Evolutionary conservation across 2,888 invertebrate genomes (phyloP).

Genomic region (Acleris emargana): DNA sequence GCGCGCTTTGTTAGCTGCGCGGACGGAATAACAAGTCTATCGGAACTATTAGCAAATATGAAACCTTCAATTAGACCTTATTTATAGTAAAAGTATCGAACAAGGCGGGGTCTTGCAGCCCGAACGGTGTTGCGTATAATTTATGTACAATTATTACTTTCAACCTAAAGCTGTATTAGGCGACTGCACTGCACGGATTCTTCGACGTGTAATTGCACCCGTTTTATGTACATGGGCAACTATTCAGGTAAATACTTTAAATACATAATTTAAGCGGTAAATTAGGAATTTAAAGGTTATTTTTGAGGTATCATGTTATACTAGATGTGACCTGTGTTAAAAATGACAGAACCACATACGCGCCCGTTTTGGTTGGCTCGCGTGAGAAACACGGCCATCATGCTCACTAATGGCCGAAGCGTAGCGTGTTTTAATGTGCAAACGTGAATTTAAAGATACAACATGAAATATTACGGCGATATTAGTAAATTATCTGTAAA

Average conservation of each 20-base stretch:
- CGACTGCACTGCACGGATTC: slow-evolving; percentile 44
- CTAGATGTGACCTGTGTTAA: slow-evolving; percentile 39
- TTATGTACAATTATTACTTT: slow-evolving; percentile 50
- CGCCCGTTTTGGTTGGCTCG: slow-evolving; percentile 49
- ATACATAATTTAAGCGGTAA: too few relatives aligned
- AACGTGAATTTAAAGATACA: slow-evolving; percentile 61
- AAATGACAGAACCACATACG: slow-evolving; percentile 40
- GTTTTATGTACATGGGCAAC: slow-evolving; percentile 33
- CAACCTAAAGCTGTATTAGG: slow-evolving; percentile 50
- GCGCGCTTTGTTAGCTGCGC: slow-evolving; percentile 76
- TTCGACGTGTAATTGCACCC: slow-evolving; percentile 41
- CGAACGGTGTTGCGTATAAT: slow-evolving; percentile 45
- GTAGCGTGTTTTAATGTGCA: slow-evolving; percentile 63
- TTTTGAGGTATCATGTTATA: too few relatives aligned
- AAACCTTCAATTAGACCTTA: slow-evolving; percentile 64
- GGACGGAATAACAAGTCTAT: slow-evolving; percentile 74
- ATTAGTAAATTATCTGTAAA: slow-evolving; percentile 61
- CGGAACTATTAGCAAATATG: slow-evolving; percentile 73
- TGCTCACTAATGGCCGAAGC: slow-evolving; percentile 48
- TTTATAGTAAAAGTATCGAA: slow-evolving; percentile 49
- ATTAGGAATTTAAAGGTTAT: too few relatives aligned
- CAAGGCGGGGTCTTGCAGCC: slow-evolving; percentile 32
- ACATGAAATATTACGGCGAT: slow-evolving; percentile 56
- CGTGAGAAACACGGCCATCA: slow-evolving; percentile 60
- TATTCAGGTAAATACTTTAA: too few relatives aligned